These are phyloP conservation scores for Bibio marci DNA, from an alignment of 2,888 invertebrate species.

Conservation along the genomic window DNA sequence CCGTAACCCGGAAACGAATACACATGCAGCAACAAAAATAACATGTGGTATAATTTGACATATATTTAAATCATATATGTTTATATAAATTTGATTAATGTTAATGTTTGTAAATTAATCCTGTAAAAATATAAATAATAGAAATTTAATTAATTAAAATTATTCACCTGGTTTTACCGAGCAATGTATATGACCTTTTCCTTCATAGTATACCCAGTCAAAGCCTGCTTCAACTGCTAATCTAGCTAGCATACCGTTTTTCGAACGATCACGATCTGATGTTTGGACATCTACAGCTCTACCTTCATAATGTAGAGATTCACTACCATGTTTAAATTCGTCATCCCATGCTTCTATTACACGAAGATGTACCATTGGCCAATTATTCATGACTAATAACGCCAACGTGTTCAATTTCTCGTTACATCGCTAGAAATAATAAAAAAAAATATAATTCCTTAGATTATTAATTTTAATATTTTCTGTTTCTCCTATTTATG, in stretches of 20 bases:
- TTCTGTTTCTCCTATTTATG: no score
- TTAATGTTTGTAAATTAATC: no score
- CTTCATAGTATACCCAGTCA: conserved; percentile 97
- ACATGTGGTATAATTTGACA: no score
- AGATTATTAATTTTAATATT: no score
- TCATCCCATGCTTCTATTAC: conserved; percentile 96
- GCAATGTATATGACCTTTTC: conserved; percentile 87
- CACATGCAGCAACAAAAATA: no score
- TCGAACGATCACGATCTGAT: conserved; percentile 79
- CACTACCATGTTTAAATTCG: conserved; percentile 44
- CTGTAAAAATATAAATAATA: no score
- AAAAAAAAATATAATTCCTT: conserved; percentile 8
- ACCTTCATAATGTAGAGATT: conserved; percentile 92
- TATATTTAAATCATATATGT: no score
- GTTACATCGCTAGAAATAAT: conserved; percentile 72
- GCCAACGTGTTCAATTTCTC: conserved; percentile 89
- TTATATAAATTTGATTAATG: no score
- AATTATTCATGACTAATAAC: conserved; percentile 93
- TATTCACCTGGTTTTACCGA: conserved; percentile 85
- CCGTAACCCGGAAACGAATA: no score
- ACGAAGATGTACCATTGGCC: conserved; percentile 85
- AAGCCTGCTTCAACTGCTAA: conserved; percentile 94
- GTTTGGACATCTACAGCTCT: conserved; percentile 92
- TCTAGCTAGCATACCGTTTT: conserved; percentile 90
- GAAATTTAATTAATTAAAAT: no score